These are phyloP conservation scores for Achatina immaculata DNA, from an alignment of 1,140 invertebrate species.

Conservation along the genomic window DNA sequence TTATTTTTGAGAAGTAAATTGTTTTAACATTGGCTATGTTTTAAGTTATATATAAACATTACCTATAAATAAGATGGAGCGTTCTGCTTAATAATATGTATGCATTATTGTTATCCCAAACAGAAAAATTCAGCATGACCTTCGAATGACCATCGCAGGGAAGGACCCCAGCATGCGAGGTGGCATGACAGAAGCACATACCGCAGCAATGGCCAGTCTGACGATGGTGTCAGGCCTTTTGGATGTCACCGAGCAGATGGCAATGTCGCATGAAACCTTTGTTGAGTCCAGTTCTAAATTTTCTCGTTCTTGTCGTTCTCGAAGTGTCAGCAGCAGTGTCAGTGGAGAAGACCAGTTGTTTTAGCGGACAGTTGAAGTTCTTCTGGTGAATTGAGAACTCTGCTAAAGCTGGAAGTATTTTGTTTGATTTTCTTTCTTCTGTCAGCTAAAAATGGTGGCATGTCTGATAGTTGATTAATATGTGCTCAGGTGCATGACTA, in stretches of 20 bases:
- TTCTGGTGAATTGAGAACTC: neutral
- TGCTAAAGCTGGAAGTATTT: neutral
- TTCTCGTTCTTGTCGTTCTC: conserved; percentile 14
- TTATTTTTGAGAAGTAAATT: no score
- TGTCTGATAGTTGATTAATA: no score
- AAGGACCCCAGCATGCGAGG: neutral
- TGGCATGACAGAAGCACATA: neutral
- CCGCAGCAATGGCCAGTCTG: conserved; percentile 26
- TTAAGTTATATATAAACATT: no score
- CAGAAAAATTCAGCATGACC: conserved; percentile 38
- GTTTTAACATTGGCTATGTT: no score
- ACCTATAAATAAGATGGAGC: no score
- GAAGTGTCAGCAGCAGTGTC: conserved; percentile 36
- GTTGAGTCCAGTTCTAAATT: conserved; percentile 28
- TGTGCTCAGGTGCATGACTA: no score
- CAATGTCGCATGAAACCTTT: conserved; percentile 47
- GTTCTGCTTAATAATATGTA: no score
- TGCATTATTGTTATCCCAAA: no score
- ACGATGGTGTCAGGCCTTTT: conserved; percentile 34
- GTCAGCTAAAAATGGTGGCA: no score
- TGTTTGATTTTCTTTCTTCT: no score
- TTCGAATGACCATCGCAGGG: conserved; percentile 24
- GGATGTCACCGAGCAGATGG: conserved; percentile 46
- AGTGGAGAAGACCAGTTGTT: conserved; percentile 16
- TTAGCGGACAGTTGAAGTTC: neutral